Evolutionary conservation across 30 jellyfish, hydroid and myxozoan species (phyloP).

Genomic region (Hydra vulgaris): DNA sequence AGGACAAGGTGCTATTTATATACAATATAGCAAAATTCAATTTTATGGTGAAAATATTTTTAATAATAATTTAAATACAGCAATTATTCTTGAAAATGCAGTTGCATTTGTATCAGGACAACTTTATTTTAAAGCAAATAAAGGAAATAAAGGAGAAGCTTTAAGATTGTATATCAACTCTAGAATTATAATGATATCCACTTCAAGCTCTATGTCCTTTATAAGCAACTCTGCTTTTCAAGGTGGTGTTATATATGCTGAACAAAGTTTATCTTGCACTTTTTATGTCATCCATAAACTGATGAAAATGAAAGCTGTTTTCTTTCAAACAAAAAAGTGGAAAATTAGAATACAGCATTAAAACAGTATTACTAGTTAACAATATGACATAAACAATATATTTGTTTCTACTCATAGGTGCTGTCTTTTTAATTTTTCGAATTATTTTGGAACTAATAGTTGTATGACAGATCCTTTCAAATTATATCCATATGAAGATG

Average conservation of each 20-base stretch:
- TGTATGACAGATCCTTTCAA: background rate
- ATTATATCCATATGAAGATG: background rate
- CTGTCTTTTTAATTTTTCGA: background rate
- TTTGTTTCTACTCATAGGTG: background rate
- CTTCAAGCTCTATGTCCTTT: background rate
- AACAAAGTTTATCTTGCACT: background rate
- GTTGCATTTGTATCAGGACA: background rate
- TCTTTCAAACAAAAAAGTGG: background rate
- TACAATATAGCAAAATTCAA: background rate
- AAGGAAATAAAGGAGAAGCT: slow-evolving; percentile 16
- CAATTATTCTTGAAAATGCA: slow-evolving; percentile 9
- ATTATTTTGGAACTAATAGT: background rate
- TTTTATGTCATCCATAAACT: background rate
- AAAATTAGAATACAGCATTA: background rate
- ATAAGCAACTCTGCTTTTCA: background rate
- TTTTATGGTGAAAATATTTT: slow-evolving; percentile 1
- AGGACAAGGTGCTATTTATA: slow-evolving; percentile 10
- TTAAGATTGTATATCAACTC: slow-evolving; percentile 12
- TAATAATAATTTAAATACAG: slow-evolving; percentile 4
- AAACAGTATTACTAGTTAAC: background rate
- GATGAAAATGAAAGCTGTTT: background rate
- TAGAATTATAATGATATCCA: background rate
- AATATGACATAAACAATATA: background rate
- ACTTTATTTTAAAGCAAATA: background rate
- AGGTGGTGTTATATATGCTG: slow-evolving; percentile 21